Evolutionary conservation across 2,888 invertebrate species (phyloP).

Genomic region (Hypena proboscidalis): DNA sequence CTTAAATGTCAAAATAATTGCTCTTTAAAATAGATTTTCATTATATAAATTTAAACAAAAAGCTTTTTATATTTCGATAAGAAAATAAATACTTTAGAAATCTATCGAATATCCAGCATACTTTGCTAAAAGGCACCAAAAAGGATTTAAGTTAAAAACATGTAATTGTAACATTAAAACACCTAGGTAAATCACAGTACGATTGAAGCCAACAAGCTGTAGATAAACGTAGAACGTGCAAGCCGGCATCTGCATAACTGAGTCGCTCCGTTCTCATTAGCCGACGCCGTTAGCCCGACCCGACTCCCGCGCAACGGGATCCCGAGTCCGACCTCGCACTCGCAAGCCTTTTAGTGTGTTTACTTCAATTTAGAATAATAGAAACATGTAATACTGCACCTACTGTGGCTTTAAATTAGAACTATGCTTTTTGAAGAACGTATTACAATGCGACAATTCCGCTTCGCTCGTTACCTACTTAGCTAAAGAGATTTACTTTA

Average conservation of each 20-base stretch:
- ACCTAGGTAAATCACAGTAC: conserved; percentile 43
- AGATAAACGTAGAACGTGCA: conserved; percentile 49
- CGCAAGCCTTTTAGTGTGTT: conserved; percentile 43
- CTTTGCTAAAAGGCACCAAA: conserved; percentile 4
- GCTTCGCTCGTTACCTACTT: too few relatives aligned
- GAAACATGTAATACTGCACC: conserved; percentile 35
- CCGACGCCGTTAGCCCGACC: conserved; percentile 74
- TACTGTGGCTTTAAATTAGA: conserved; percentile 15
- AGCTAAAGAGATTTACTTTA: too few relatives aligned
- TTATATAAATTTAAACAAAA: too few relatives aligned
- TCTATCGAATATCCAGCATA: too few relatives aligned
- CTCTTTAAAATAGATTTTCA: too few relatives aligned
- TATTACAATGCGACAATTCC: too few relatives aligned
- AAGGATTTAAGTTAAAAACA: too few relatives aligned
- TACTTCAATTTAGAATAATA: conserved; percentile 45
- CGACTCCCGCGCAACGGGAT: conserved; percentile 69
- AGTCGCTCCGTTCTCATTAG: conserved; percentile 79
- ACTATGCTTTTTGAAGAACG: not conserved
- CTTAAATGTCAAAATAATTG: too few relatives aligned
- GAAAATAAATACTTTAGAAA: too few relatives aligned
- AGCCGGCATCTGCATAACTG: conserved; percentile 78
- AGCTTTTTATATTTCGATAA: too few relatives aligned
- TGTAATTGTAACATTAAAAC: conserved; percentile 32
- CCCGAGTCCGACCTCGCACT: conserved; percentile 50
- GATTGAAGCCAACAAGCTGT: conserved; percentile 44